Evolutionary conservation across 1,140 invertebrate species (phyloP), one percentile per base, ranked within the genome.

Genomic region (Drosophila varians): DNA sequence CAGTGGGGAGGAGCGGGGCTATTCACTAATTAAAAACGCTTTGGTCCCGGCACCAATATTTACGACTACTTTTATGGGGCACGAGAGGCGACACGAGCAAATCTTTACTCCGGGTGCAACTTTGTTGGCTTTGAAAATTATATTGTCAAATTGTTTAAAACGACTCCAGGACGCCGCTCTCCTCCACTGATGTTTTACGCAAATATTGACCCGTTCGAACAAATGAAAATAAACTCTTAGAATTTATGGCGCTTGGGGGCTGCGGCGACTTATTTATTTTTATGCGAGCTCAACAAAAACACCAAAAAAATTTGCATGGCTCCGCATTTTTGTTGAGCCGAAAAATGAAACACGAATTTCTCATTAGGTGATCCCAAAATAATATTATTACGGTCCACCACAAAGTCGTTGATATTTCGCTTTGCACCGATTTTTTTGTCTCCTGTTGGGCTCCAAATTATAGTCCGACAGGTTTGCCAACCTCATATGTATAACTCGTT

Each of bases 221-320:
- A 54, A 61, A 56, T 65, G 56, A 52, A 76, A 73, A 86, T 87
- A 86, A 86, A 86, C 66, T 86, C 68, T 80, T 87, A 87, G 80
- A 86, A 86, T 86, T 86, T 86, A 86, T 87, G 82, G 76, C 72
- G 25, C 57, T 58, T 65, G 65, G 70, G 66, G 74, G 38, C 62
- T 7, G 14, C 36, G 55, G 58, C 48, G 51, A 53, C 54, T 77
- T 82, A 82, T 82, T 73, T 82, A 82, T 65, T 82, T 82, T 82
- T 82, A 82, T 77, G 77, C 58, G 53, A 45, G 43, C 62, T 57
- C 68, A 42, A 16, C 14, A 64, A 43, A 64, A 23, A 61, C 40
- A 45, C 54, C n/a, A n/a, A n/a, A 60, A 64, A 75, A 82, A 83
- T 83, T 83, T 84, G 78, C 79, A 79, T 86, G 71, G 46, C 47